Evolutionary conservation across 2,888 invertebrate species (phyloP).

Genomic region (Asteroscopus sphinx): DNA sequence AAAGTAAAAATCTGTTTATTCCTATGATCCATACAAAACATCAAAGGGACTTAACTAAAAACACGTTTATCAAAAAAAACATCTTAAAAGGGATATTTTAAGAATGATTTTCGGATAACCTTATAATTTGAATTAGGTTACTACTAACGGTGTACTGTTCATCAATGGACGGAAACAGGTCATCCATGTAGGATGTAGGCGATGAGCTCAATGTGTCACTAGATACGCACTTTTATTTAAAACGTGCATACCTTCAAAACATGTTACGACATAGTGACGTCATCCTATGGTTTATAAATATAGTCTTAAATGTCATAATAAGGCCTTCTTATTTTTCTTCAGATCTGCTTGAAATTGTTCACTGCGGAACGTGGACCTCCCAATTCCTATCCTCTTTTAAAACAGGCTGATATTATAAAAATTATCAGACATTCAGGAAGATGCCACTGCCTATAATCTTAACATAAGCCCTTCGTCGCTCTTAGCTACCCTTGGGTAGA

Average conservation of each 20-base stretch:
- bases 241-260: slow-evolving; percentile 14
- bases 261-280: slow-evolving; percentile 22
- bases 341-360: no score
- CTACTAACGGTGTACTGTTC: not conserved
- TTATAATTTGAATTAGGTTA: slow-evolving; percentile 18
- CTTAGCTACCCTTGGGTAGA: no score
- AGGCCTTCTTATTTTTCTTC: no score
- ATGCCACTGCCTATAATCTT: no score
- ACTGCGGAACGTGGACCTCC: no score
- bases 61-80: slow-evolving; percentile 1
- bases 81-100: not conserved
- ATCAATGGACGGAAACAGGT: slow-evolving; percentile 41
- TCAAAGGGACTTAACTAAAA: not conserved
- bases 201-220: slow-evolving; percentile 32
- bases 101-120: slow-evolving; percentile 18
- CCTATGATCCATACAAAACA: not conserved
- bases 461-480: no score
- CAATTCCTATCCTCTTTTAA: no score
- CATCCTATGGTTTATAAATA: slow-evolving; percentile 2
- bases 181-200: slow-evolving; percentile 17
- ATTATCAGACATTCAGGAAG: no score
- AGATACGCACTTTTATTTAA: slow-evolving; percentile 15
- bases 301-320: no score
- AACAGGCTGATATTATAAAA: no score
- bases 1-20: not conserved